phyloP scores from a whole-genome alignment of 2,113 vertebrate genomes.

The Orientallactaga bullata region DNA sequence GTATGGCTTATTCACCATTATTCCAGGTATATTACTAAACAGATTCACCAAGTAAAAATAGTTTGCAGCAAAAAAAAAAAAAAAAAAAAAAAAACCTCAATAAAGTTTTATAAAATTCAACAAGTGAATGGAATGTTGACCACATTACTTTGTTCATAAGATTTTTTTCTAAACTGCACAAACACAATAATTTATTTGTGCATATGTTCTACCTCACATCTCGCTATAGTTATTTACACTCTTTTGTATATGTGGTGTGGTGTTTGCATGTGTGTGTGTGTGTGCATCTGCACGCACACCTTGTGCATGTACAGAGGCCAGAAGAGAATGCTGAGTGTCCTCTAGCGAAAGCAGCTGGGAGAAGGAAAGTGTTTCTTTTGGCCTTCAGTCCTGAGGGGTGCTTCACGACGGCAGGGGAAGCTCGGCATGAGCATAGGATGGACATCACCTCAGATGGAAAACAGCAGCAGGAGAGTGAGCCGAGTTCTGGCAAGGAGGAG shows the following conservation, averaged over 20 bases:
- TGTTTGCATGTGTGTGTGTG: background rate
- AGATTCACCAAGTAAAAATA: slow-evolving; percentile 47
- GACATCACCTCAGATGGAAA: no score
- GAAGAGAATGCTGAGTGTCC: no score
- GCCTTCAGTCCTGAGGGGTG: no score
- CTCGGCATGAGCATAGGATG: no score
- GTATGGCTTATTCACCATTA: slow-evolving; percentile 53
- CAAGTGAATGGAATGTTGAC: slow-evolving; percentile 26
- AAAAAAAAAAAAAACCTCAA: slow-evolving; percentile 37
- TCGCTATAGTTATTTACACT: background rate
- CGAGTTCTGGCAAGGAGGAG: no score
- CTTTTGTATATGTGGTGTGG: background rate
- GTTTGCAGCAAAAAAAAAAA: slow-evolving; percentile 3
- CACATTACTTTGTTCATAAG: slow-evolving; percentile 25
- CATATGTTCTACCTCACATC: background rate
- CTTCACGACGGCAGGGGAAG: no score
- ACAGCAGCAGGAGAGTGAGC: no score
- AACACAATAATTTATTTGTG: background rate
- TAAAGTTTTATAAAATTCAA: slow-evolving; percentile 47
- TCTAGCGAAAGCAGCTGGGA: no score
- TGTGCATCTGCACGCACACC: no score
- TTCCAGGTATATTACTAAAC: slow-evolving; percentile 34
- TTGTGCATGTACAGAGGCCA: no score
- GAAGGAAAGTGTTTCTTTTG: no score
- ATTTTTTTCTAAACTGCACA: slow-evolving; percentile 23